phyloP scores from a whole-genome alignment of 2,888 invertebrate genomes.

The Agonopterix alstromeriana region DNA sequence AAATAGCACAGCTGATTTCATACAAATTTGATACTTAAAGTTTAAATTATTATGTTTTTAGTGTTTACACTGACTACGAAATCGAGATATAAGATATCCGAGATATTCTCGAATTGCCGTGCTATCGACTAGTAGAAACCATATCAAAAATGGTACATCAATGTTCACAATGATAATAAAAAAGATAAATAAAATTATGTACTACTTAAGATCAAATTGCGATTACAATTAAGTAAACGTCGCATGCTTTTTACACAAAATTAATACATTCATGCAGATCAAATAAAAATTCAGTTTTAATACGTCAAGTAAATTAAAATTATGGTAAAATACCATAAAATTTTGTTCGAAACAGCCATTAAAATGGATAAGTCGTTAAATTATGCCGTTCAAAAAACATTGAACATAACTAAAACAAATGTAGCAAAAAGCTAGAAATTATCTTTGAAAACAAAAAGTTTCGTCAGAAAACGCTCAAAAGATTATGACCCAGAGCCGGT shows the following conservation, averaged over 20 bases:
- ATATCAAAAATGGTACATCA: conserved; percentile 11
- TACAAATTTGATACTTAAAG: not conserved
- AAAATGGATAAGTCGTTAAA: not conserved
- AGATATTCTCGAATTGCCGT: conserved; percentile 9
- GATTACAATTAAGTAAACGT: not conserved
- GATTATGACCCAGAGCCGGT: no score
- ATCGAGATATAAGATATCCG: no score
- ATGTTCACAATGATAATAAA: not conserved
- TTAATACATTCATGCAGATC: conserved; percentile 18
- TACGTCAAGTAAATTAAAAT: conserved; percentile 10
- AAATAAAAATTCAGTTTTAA: conserved; percentile 9
- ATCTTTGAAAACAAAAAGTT: no score
- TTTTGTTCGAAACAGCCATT: conserved; percentile 4
- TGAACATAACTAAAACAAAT: no score
- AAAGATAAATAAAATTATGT: not conserved
- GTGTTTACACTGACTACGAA: conserved; percentile 8
- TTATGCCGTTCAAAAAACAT: no score
- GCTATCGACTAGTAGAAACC: conserved; percentile 23
- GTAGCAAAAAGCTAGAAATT: no score
- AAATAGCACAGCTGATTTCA: not conserved
- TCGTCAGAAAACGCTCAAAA: no score
- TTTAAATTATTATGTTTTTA: not conserved
- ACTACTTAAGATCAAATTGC: not conserved
- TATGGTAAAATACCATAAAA: conserved; percentile 3
- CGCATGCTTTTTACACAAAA: conserved; percentile 18